Conservation (phyloP, 2,888 invertebrate species). For the Phengaris alcon region DNA sequence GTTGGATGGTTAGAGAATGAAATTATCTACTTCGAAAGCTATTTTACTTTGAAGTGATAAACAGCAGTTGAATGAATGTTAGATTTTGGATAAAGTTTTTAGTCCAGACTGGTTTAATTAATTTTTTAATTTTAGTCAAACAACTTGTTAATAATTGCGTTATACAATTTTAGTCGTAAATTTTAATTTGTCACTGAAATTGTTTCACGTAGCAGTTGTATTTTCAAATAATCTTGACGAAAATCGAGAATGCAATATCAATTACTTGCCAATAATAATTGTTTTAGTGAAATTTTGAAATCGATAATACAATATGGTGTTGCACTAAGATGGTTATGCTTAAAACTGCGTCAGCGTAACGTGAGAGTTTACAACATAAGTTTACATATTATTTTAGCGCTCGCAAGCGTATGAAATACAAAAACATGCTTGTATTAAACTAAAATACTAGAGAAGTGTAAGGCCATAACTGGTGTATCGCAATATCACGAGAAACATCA, state of each 20-base stretch:
- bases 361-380: background rate
- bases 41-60: background rate
- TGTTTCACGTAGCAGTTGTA: background rate
- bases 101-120: background rate
- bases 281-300: background rate
- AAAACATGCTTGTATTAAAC: background rate
- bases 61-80: background rate
- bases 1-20: background rate
- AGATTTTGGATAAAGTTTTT: background rate
- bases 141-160: background rate
- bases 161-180: background rate
- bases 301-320: background rate
- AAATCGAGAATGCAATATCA: background rate
- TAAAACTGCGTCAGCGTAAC: background rate
- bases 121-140: background rate
- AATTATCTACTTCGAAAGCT: background rate
- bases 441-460: background rate
- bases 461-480: background rate
- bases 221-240: background rate
- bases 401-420: conserved; percentile 9
- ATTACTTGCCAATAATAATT: background rate
- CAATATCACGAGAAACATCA: background rate
- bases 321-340: background rate
- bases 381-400: background rate
- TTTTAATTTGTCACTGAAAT: background rate